These are phyloP conservation scores for Hozukius guyotensis DNA, from an alignment of 2,797 vertebrate genomes.

Conservation along the genomic window DNA sequence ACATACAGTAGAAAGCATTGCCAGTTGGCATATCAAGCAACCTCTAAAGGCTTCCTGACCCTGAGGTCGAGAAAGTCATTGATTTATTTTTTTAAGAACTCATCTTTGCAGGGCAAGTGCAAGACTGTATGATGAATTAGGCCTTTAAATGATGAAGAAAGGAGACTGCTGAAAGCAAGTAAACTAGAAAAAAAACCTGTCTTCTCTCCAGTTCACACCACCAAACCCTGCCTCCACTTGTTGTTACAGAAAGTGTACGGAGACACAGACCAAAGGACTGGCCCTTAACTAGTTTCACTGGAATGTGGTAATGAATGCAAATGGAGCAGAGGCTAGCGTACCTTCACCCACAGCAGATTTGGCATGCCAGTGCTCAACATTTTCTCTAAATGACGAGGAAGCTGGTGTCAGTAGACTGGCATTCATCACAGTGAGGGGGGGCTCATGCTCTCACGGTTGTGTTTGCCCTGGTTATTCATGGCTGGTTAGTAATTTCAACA, in stretches of 20 bases:
- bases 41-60: neutral
- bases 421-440: neutral
- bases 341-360: neutral
- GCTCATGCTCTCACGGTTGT: neutral
- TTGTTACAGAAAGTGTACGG: neutral
- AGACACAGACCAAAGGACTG: conserved; percentile 17
- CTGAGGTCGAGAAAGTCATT: neutral
- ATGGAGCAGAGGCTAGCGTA: conserved; percentile 9
- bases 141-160: neutral
- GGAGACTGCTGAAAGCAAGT: neutral
- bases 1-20: no score
- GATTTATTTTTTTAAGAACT: no score
- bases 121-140: neutral
- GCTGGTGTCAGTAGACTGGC: neutral
- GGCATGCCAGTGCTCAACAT: neutral
- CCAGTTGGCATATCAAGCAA: no score
- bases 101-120: no score
- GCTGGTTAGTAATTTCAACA: neutral
- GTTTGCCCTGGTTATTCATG: neutral
- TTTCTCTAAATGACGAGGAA: conserved; percentile 12
- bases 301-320: conserved; percentile 40
- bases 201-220: neutral
- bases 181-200: neutral
- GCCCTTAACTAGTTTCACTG: conserved; percentile 40
- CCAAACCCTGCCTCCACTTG: neutral